Base-by-base conservation (phyloP, 2,113 vertebrate species). In the Pangasianodon gigas region DNA sequence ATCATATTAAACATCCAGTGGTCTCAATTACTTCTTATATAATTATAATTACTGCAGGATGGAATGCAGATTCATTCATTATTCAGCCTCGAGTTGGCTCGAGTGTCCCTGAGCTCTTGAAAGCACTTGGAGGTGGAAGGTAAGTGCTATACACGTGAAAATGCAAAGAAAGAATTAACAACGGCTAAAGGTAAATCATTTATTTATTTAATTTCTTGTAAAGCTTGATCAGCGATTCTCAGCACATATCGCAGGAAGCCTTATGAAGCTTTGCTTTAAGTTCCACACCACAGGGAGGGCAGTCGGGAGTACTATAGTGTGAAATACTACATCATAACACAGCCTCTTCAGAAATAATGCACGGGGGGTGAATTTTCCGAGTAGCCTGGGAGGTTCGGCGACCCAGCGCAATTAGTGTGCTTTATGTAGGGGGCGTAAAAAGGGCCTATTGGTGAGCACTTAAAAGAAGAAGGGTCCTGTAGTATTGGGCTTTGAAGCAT, bases 11-110 rank as follows among this genome's bases (percentile, higher is more conserved):
- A 83, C 85, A 89, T 89, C 67, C 62, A 21, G 54, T 21, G 86
- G 74, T 88, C 52, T 80, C 89, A 88, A 89, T 89, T 86, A 86
- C 75, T 51, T 26, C 87, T 91, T 86, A 81, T 85, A 86, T 56
- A 82, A 89, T 89, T 83, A 37, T 85, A 91, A 67, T 85, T 79
- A 69, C 82, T 56, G 51, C 32, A 19, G 84, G 48, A 67, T 41
- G 46, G 84, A 88, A 85, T 54, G 32, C 90, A 81, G 29, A 56
- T 69, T 86, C 87, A 91, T 81, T 85, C 13, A 58, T 90, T 90
- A 85, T 85, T 81, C 83, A 90, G 32, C 44, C 58, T 44, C 56
- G 21, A 81, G 13, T 71, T 54, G n/a, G n/a, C 58, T n/a, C 24
- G 37, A 67, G n/a, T 65, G 89, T 90, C 84, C 41, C 69, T 86